Evolutionary conservation across 2,797 vertebrate species (phyloP).

Genomic region (Pangasius macronema): DNA sequence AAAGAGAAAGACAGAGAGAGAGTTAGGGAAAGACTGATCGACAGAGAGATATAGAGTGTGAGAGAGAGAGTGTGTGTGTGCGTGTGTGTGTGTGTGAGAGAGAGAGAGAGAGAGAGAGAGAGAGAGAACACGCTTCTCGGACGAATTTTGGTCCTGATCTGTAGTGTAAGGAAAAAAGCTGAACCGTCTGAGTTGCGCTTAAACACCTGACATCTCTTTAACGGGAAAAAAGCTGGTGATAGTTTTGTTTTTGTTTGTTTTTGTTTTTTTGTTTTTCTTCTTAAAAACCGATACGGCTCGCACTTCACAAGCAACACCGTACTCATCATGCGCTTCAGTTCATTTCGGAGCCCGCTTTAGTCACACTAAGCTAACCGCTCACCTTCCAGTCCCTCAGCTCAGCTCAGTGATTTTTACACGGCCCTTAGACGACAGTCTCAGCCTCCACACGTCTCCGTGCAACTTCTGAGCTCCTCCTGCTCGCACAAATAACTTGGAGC

Average conservation of each 20-base stretch:
- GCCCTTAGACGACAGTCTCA: not conserved
- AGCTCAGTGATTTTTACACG: not conserved
- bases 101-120: slow-evolving; percentile 77
- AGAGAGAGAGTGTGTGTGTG: not conserved
- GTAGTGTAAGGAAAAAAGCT: slow-evolving; percentile 82
- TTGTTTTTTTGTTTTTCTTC: slow-evolving; percentile 82
- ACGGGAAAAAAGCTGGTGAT: slow-evolving; percentile 97
- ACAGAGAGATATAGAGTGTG: slow-evolving; percentile 38
- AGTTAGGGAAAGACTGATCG: slow-evolving; percentile 43
- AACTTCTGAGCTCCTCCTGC: slow-evolving; percentile 15
- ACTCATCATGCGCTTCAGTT: slow-evolving; percentile 75
- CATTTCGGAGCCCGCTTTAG: slow-evolving; percentile 37
- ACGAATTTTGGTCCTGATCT: slow-evolving; percentile 98
- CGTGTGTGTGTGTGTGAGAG: no score
- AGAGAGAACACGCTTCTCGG: slow-evolving; percentile 68
- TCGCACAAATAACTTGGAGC: slow-evolving; percentile 2
- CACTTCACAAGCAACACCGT: slow-evolving; percentile 77
- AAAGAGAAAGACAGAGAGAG: slow-evolving; percentile 82
- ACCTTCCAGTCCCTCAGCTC: slow-evolving; percentile 10
- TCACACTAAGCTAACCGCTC: slow-evolving; percentile 69
- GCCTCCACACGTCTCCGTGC: not conserved
- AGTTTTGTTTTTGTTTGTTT: slow-evolving; percentile 78
- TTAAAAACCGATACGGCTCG: slow-evolving; percentile 78
- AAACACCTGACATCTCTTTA: slow-evolving; percentile 90
- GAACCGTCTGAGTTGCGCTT: slow-evolving; percentile 93